These are phyloP conservation scores for Drosophila paranaensis DNA, from an alignment of 2,888 invertebrate species.

Conservation along the genomic window DNA sequence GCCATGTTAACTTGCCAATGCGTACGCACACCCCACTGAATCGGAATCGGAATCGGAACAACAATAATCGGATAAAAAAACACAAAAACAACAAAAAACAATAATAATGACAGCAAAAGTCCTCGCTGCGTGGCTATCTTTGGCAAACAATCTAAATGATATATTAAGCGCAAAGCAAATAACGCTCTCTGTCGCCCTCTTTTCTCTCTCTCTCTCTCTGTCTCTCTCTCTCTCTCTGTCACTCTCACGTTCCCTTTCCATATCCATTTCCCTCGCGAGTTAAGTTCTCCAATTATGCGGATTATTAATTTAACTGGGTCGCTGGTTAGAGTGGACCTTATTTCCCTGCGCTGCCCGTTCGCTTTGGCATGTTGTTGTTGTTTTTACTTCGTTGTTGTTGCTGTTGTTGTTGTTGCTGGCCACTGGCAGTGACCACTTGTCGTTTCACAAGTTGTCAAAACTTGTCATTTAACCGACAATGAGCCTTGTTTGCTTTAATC, in stretches of 20 bases:
- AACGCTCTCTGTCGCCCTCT: conserved; percentile 65
- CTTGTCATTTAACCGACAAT: conserved; percentile 84
- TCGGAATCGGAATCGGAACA: conserved; percentile 31
- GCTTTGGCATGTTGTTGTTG: conserved; percentile 4
- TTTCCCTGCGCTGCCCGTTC: conserved; percentile 11
- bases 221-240: background rate
- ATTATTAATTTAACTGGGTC: conserved; percentile 85
- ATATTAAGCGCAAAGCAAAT: conserved; percentile 84
- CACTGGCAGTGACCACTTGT: conserved; percentile 68
- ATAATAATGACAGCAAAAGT: conserved; percentile 75
- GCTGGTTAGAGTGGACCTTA: conserved; percentile 48
- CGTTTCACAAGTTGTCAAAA: conserved; percentile 83
- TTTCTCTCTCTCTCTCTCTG: conserved; percentile 9
- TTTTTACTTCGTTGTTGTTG: conserved; percentile 20
- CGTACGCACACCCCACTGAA: conserved; percentile 32
- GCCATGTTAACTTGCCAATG: conserved; percentile 41
- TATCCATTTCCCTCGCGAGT: conserved; percentile 53
- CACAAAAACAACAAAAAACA: conserved; percentile 36
- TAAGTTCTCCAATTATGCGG: conserved; percentile 84
- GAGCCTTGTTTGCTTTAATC: conserved; percentile 84
- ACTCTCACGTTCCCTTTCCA: background rate
- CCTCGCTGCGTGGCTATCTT: conserved; percentile 78
- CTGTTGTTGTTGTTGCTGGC: conserved; percentile 25
- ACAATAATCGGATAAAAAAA: conserved; percentile 31
- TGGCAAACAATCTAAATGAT: conserved; percentile 84